These are phyloP conservation scores for Melanostigma gelatinosum DNA, from an alignment of 2,113 vertebrate species.

Conservation along the genomic window DNA sequence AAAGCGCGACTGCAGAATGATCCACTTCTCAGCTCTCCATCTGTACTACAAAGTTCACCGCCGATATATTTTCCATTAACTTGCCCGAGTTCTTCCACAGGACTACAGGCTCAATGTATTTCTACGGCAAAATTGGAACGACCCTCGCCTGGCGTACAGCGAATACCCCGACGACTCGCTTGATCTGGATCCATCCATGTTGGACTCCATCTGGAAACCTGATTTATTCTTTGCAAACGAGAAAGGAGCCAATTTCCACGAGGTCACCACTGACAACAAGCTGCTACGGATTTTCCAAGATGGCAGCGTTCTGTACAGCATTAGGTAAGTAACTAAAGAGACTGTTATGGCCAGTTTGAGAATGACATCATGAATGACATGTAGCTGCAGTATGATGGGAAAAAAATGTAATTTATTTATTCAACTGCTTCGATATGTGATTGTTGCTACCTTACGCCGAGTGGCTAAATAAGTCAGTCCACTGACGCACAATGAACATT, in stretches of 20 bases:
- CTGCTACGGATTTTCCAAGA: constrained; percentile 94
- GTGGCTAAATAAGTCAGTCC: not conserved
- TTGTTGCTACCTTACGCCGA: not conserved
- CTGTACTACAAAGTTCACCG: constrained; percentile 9
- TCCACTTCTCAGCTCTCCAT: constrained; percentile 3
- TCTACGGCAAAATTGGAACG: constrained; percentile 93
- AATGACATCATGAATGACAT: not conserved
- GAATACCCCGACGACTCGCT: constrained; percentile 93
- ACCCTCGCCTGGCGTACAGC: constrained; percentile 90
- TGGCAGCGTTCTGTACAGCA: constrained; percentile 94
- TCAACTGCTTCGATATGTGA: too few relatives aligned
- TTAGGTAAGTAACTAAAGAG: constrained; percentile 86
- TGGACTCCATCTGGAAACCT: constrained; percentile 96
- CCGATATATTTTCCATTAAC: constrained; percentile 49
- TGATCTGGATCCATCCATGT: constrained; percentile 93
- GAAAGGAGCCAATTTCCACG: constrained; percentile 94
- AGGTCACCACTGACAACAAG: constrained; percentile 95
- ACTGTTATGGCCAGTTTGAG: not conserved
- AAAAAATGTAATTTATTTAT: not conserved
- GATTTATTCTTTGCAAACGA: constrained; percentile 96
- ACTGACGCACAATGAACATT: not conserved
- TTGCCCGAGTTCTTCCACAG: constrained; percentile 70
- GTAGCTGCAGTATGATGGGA: not conserved
- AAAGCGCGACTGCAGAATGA: not conserved
- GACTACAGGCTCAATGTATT: constrained; percentile 95